Conservation (phyloP, 2,113 vertebrate genomes). For the Callipepla squamata region DNA sequence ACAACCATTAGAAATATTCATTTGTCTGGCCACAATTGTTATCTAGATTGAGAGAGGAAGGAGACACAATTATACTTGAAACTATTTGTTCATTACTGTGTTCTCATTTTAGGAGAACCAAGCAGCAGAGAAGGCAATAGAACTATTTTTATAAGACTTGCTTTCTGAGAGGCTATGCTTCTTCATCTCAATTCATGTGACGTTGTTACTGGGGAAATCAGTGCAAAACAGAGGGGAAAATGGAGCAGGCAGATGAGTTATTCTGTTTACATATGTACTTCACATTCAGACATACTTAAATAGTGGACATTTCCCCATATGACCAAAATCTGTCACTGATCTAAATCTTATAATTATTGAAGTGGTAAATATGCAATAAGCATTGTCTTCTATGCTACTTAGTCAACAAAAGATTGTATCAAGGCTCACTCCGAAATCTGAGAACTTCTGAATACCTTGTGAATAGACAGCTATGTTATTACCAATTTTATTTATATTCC, state of each 20-base stretch:
- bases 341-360: background rate
- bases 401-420: background rate
- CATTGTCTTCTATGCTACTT: background rate
- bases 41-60: background rate
- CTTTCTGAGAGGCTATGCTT: background rate
- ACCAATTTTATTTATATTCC: background rate
- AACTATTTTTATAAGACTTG: background rate
- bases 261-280: background rate
- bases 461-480: background rate
- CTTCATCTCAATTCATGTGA: background rate
- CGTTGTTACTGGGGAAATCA: background rate
- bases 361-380: background rate
- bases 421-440: background rate
- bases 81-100: background rate
- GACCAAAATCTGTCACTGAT: background rate
- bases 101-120: background rate
- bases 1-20: background rate
- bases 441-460: background rate
- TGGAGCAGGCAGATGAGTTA: background rate
- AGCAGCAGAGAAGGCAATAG: background rate
- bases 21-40: background rate
- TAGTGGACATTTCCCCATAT: background rate
- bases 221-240: background rate
- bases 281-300: background rate
- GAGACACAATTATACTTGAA: background rate